Conservation (phyloP, 2,113 vertebrate species). For the Chaetura pelagica region DNA sequence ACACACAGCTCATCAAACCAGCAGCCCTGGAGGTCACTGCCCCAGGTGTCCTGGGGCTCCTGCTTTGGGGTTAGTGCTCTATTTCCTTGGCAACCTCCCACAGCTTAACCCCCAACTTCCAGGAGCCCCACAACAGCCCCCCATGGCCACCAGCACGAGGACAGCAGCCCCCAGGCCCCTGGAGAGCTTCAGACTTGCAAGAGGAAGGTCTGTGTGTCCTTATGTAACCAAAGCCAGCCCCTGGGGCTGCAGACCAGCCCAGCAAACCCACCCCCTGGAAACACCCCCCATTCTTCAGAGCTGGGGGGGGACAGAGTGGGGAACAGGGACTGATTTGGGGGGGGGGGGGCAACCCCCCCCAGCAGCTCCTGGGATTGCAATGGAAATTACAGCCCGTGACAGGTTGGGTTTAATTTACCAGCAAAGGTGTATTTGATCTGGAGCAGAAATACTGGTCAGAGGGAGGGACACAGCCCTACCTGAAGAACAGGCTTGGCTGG, state of each 20-base stretch:
- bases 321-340: rapidly evolving
- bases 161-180: neutral
- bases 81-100: neutral
- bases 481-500: slow-evolving; percentile 30
- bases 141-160: neutral
- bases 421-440: neutral
- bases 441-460: neutral
- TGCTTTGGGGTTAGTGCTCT: neutral
- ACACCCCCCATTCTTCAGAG: neutral
- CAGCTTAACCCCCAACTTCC: neutral
- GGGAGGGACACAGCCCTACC: neutral
- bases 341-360: neutral
- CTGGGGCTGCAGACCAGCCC: neutral
- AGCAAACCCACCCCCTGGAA: neutral
- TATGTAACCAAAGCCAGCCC: neutral
- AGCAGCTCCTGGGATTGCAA: neutral
- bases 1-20: neutral
- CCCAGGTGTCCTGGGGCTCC: neutral
- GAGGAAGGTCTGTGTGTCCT: no score
- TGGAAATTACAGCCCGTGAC: neutral
- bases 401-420: neutral
- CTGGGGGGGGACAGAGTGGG: rapidly evolving
- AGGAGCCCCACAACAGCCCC: neutral
- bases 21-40: neutral
- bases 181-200: neutral